These are phyloP conservation scores for Galagoides demidoff DNA, from an alignment of 2,797 vertebrate genomes.

Conservation along the genomic window DNA sequence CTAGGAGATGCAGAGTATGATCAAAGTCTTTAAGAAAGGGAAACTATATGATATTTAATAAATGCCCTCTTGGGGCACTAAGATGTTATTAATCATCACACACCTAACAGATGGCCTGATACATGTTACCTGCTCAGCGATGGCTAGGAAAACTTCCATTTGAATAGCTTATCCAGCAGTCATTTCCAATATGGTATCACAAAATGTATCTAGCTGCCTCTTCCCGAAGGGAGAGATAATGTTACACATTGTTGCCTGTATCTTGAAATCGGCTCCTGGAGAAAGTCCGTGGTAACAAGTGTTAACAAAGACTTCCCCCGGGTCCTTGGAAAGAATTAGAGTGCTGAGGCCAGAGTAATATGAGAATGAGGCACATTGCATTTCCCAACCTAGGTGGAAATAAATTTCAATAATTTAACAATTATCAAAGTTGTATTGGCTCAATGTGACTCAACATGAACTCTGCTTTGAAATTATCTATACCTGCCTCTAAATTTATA, in stretches of 20 bases:
- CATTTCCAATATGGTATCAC: background rate
- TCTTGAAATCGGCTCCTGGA: background rate
- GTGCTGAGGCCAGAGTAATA: background rate
- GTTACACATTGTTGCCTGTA: background rate
- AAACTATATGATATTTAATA: background rate
- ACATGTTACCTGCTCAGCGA: background rate
- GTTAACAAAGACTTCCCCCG: background rate
- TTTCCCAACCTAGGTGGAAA: background rate
- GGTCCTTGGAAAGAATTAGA: background rate
- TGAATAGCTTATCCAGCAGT: background rate
- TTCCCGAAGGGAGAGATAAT: background rate
- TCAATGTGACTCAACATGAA: background rate
- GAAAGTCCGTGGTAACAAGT: background rate
- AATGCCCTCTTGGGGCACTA: background rate
- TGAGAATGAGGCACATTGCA: background rate
- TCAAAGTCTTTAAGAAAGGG: background rate
- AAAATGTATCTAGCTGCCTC: background rate
- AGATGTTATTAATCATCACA: background rate
- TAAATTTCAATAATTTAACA: background rate
- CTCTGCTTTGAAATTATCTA: background rate
- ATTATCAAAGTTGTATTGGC: background rate
- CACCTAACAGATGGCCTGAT: background rate
- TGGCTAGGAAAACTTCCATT: background rate
- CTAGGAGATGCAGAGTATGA: background rate
- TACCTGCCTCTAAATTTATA: background rate